phyloP scores from a whole-genome alignment of 1,140 invertebrate genomes.

The Drosophila leontia region DNA sequence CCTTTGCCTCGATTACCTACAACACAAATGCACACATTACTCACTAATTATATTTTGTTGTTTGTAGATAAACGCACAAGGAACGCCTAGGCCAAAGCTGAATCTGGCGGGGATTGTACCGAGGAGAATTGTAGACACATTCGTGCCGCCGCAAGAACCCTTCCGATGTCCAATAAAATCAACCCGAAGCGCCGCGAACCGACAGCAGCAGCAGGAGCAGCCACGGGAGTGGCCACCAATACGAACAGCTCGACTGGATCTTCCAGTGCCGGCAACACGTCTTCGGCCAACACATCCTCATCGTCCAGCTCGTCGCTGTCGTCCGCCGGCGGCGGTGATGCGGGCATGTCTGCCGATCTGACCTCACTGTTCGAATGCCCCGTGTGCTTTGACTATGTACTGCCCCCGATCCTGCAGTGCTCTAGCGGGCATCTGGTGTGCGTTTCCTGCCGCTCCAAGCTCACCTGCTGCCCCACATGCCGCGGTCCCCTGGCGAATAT shows the following conservation, averaged over 20 bases:
- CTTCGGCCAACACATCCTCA: slow-evolving; percentile 83
- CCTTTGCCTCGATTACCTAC: not conserved
- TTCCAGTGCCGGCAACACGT: slow-evolving; percentile 74
- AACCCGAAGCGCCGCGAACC: slow-evolving; percentile 84
- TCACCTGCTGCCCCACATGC: slow-evolving; percentile 98
- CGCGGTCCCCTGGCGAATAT: slow-evolving; percentile 98
- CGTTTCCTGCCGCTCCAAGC: slow-evolving; percentile 97
- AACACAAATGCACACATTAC: slow-evolving; percentile 4
- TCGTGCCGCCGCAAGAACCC: slow-evolving; percentile 45
- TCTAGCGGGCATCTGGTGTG: slow-evolving; percentile 96
- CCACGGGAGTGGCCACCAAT: slow-evolving; percentile 73
- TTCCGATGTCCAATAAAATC: slow-evolving; percentile 85
- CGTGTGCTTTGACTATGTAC: slow-evolving; percentile 99
- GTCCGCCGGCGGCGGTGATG: slow-evolving; percentile 84
- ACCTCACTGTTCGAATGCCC: slow-evolving; percentile 99
- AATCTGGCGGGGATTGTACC: slow-evolving; percentile 34
- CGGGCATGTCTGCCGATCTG: slow-evolving; percentile 92
- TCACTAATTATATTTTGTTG: not conserved
- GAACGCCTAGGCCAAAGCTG: not conserved
- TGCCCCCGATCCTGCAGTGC: slow-evolving; percentile 97
- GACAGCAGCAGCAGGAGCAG: slow-evolving; percentile 68
- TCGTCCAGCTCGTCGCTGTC: slow-evolving; percentile 83
- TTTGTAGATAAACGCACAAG: slow-evolving; percentile 26
- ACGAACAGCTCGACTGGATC: slow-evolving; percentile 71
- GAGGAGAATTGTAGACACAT: slow-evolving; percentile 31